These are phyloP conservation scores for Acropora yongei DNA, from an alignment of 64 coral and sea anemone species.

Conservation along the genomic window DNA sequence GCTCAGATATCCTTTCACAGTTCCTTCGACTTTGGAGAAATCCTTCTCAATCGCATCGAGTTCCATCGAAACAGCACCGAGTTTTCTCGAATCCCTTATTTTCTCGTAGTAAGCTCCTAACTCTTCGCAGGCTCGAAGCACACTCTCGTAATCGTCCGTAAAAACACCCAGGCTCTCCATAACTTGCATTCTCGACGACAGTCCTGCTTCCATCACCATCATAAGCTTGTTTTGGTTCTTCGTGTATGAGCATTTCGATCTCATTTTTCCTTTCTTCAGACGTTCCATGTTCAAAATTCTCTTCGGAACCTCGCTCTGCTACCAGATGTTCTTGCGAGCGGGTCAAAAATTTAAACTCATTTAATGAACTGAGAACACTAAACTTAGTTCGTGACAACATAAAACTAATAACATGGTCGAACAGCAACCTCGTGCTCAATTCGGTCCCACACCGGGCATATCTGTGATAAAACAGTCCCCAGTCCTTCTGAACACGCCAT, in stretches of 20 bases:
- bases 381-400: no score
- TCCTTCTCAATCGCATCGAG: constrained; percentile 6
- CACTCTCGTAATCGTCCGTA: not conserved
- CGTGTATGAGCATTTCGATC: constrained; percentile 17
- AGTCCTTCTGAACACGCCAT: not conserved
- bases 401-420: no score
- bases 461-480: no score
- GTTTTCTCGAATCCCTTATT: not conserved
- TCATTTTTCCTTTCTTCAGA: constrained; percentile 23
- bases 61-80: not conserved
- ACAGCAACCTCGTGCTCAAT: no score
- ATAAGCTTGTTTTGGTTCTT: constrained; percentile 4
- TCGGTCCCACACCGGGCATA: no score
- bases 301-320: no score
- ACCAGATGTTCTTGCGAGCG: no score
- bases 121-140: not conserved
- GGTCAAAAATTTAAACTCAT: no score
- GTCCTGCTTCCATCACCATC: constrained; percentile 22
- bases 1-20: constrained; percentile 24
- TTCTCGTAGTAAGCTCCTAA: constrained; percentile 36
- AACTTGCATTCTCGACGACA: constrained; percentile 16
- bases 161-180: constrained; percentile 33
- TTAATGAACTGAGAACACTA: no score
- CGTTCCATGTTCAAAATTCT: not conserved
- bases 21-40: constrained; percentile 2